Base-by-base conservation (phyloP, 1,140 invertebrate species). In the Mamestra configurata region DNA sequence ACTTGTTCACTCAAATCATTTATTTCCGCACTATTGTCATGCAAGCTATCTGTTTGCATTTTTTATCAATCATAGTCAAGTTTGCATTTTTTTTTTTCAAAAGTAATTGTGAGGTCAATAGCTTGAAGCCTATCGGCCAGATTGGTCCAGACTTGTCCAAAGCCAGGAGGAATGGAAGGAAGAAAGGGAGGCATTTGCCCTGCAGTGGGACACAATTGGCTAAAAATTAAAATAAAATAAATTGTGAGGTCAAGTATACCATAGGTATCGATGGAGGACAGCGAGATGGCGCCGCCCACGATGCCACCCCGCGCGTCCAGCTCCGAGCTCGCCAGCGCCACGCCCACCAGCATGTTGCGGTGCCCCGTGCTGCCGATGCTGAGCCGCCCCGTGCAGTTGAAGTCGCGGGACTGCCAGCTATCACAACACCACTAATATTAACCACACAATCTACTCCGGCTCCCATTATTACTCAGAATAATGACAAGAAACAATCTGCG, bases 221-320 rank as follows among this genome's bases (percentile, higher is more conserved):
- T n/a, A n/a, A n/a, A n/a, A n/a, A n/a, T n/a, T n/a, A n/a, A n/a
- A n/a, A n/a, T n/a, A n/a, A n/a, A n/a, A n/a, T n/a, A n/a, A 27
- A 24, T 24, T 10, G 4, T 5, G 27, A 31, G 27, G 27, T 31
- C 27, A 5, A 31, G 27, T 18, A 20, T 43, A 98, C 97, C 96
- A 82, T 97, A 98, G 6, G 98, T 98, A 90, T 98, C 97, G 73
- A 99, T 98, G 89, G 97, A 97, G 82, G 98, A 97, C 8, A 99
- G 96, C 89, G 99, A 98, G 87, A 99, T 98, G 66, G 97, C 98
- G 53, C 99, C 98, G 92, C 98, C 98, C 15, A 99, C 98, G 89
- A 99, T 99, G 83, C 99, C 99, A 70, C 98, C 98, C 93, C 99
- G 98, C 13, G 98, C 98, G 91, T 99, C 98, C 59, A 99, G 95